Evolutionary conservation across 2,113 vertebrate species (phyloP), one percentile per base, ranked within the genome.

Genomic region (Prionailurus bengalensis): DNA sequence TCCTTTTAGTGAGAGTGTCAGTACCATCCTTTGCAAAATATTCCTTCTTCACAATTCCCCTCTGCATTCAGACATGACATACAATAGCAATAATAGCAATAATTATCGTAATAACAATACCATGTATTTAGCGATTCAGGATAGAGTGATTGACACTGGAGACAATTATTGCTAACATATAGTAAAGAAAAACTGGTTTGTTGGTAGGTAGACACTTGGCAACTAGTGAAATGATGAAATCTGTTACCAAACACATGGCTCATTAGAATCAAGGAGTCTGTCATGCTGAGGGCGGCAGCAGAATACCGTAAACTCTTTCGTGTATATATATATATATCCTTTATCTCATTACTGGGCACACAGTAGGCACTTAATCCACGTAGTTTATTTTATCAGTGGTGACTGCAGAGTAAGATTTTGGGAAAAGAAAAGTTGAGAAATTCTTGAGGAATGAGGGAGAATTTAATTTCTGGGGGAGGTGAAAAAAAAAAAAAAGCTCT

Each of bases 171-270:
- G 36, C 80, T 91, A 93, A 65, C 76, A 82, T 93, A 95, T 82
- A 97, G 97, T 97, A 98, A 98, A 98, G 97, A 96, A 98, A 98
- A 97, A 97, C 96, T 97, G 87, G 58, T 94, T 97, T 98, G 90
- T 97, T 97, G 81, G 65, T 97, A 96, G 83, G 94, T 95, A 97
- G 94, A 88, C 5, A 73, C 84, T 97, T 97, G 94, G 94, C 65
- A 98, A 95, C 88, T 93, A 81, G 70, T 85, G 78, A 97, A 93
- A 97, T 93, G 85, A 96, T 96, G 61, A 94, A 88, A 94, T 94
- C 51, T 97, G 92, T 89, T 98, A 94, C 87, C 88, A 96, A 96
- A 90, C 61, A 97, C 86, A 68, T 10, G 95, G 39, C 80, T 97
- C 48, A 71, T 71, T 80, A 68, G 58, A 98, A 96, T 42, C 5